Conservation (phyloP, 2,888 invertebrate species). For the Escarpia spicata region DNA sequence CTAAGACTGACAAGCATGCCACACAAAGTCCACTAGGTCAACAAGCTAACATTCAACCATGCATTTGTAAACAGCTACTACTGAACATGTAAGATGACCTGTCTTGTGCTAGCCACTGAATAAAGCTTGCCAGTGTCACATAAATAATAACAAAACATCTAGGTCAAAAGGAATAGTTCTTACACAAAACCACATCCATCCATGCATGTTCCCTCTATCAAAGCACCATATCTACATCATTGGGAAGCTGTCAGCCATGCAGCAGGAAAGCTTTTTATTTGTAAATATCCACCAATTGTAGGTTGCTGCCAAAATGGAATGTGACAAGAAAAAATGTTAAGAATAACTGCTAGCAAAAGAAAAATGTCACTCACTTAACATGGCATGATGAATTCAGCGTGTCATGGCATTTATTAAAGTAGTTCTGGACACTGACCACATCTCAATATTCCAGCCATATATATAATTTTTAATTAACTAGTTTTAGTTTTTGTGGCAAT, state of each 20-base stretch:
- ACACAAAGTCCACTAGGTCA: not conserved
- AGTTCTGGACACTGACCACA: too few species aligned
- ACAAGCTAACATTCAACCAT: not conserved
- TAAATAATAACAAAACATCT: not conserved
- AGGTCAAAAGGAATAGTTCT: not conserved
- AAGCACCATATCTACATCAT: not conserved
- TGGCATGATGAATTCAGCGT: not conserved
- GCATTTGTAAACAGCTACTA: not conserved
- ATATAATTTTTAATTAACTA: too few species aligned
- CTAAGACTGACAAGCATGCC: not conserved
- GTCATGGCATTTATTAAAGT: too few species aligned
- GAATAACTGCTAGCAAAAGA: not conserved
- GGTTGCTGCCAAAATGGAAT: too few species aligned
- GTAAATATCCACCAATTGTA: too few species aligned
- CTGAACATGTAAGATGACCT: not conserved
- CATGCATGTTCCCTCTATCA: not conserved
- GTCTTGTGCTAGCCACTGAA: not conserved
- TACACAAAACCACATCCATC: not conserved
- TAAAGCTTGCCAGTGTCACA: not conserved
- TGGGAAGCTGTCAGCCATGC: too few species aligned
- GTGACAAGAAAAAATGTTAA: not conserved
- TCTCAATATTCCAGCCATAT: too few species aligned
- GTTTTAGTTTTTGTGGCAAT: too few species aligned
- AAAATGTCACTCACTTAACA: not conserved
- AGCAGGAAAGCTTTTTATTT: too few species aligned